Evolutionary conservation across 2,888 invertebrate species (phyloP).

Genomic region (Cyclophora punctaria): DNA sequence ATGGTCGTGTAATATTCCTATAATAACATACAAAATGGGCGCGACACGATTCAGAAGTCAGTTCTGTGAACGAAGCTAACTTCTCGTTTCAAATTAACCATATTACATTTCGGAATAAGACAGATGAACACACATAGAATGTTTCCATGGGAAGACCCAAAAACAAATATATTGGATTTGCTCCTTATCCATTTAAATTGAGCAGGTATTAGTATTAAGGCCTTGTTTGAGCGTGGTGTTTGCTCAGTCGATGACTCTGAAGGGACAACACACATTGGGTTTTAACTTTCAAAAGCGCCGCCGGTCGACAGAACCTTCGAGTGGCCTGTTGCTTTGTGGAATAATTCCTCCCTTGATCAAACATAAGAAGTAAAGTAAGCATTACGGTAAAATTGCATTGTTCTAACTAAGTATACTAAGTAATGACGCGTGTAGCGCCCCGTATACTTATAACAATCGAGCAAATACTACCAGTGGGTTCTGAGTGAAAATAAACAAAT

Average conservation of each 20-base stretch:
- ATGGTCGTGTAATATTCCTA: conserved; percentile 13
- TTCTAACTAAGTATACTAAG: conserved; percentile 38
- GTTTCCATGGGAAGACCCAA: conserved; percentile 45
- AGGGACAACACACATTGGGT: conserved; percentile 72
- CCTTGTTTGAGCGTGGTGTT: conserved; percentile 58
- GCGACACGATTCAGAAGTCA: too few relatives aligned
- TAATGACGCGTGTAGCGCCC: conserved; percentile 37
- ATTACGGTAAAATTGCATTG: conserved; percentile 60
- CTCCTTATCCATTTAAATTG: conserved; percentile 69
- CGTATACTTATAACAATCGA: conserved; percentile 1
- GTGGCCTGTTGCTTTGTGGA: conserved; percentile 49
- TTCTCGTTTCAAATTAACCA: conserved; percentile 9
- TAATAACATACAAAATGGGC: neutral
- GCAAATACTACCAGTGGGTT: too few relatives aligned
- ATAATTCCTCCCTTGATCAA: conserved; percentile 62
- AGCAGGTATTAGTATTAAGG: conserved; percentile 68
- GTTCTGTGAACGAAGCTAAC: too few relatives aligned
- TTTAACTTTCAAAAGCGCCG: conserved; percentile 73
- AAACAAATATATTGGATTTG: conserved; percentile 50
- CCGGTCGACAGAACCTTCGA: conserved; percentile 56
- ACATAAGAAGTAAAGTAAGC: conserved; percentile 44
- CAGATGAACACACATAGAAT: conserved; percentile 27
- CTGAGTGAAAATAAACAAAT: too few relatives aligned
- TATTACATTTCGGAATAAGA: conserved; percentile 17
- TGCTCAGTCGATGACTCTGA: conserved; percentile 64